phyloP scores from a whole-genome alignment of 2,888 invertebrate genomes.

The Drosophila pegasa region DNA sequence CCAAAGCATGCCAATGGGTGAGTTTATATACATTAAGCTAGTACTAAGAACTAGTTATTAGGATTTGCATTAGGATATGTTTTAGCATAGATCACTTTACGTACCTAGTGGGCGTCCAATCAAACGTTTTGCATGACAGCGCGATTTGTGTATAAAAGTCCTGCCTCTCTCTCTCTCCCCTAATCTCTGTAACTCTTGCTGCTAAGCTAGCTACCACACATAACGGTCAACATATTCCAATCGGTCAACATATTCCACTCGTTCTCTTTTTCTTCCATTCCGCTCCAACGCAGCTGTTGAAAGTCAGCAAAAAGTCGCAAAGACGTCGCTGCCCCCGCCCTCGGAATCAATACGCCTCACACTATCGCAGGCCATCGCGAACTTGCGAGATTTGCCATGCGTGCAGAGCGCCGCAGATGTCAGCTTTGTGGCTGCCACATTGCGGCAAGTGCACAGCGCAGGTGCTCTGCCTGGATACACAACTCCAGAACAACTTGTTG shows the following conservation, averaged over 20 bases:
- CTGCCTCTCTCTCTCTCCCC: conserved; percentile 6
- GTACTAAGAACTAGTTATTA: conserved; percentile 14
- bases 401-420: conserved; percentile 83
- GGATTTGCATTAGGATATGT: conserved; percentile 33
- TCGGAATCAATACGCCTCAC: conserved; percentile 52
- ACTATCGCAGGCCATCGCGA: conserved; percentile 61
- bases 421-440: conserved; percentile 71
- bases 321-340: conserved; percentile 32
- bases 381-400: conserved; percentile 70
- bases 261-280: conserved; percentile 83
- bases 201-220: conserved; percentile 49
- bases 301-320: conserved; percentile 48
- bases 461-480: conserved; percentile 85
- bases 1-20: conserved; percentile 84
- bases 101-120: conserved; percentile 34
- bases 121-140: conserved; percentile 56
- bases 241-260: conserved; percentile 83
- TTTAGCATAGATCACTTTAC: conserved; percentile 24
- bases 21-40: conserved; percentile 55
- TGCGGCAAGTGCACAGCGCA: conserved; percentile 76
- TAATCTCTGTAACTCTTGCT: conserved; percentile 46
- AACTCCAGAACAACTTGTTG: conserved; percentile 88
- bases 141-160: conserved; percentile 20
- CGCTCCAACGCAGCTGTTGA: conserved; percentile 72
- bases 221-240: conserved; percentile 83